A percentile compares a stretch with the other conserved stretches of the same genome.
These are phyloP conservation scores for Lacanobia wlatinum DNA, from an alignment of 2,888 invertebrate species.

Conservation along the genomic window DNA sequence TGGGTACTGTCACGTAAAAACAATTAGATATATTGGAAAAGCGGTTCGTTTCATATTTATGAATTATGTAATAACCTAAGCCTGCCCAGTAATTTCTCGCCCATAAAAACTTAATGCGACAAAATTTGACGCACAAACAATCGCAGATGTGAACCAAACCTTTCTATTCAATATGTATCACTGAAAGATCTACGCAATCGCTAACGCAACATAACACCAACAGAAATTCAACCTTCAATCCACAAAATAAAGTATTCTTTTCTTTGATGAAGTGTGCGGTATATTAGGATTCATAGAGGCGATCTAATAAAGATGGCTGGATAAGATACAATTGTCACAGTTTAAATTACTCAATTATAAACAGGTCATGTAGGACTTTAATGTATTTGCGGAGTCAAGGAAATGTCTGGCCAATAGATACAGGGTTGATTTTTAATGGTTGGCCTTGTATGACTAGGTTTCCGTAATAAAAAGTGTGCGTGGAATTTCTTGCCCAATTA, in stretches of 20 bases:
- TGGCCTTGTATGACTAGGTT: background rate
- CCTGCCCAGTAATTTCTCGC: no score
- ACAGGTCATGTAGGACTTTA: constrained; percentile 80
- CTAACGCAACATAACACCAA: constrained; percentile 14
- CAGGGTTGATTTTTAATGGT: constrained; percentile 1
- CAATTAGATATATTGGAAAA: no score
- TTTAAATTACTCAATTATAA: constrained; percentile 80
- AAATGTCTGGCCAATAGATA: constrained; percentile 12
- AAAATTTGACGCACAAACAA: constrained; percentile 17
- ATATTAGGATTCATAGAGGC: constrained; percentile 71
- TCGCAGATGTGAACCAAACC: constrained; percentile 30
- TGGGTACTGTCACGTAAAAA: no score
- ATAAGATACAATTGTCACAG: constrained; percentile 66
- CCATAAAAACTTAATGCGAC: background rate
- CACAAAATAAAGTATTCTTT: constrained; percentile 46
- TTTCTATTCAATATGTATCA: constrained; percentile 75
- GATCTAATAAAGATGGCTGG: constrained; percentile 75
- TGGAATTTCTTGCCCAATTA: no score
- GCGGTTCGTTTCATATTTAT: no score
- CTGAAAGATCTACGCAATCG: constrained; percentile 67
- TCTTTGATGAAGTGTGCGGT: background rate
- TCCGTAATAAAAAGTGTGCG: background rate
- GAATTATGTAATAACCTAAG: no score
- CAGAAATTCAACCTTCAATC: constrained; percentile 26
- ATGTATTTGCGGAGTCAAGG: constrained; percentile 66